These are phyloP conservation scores for Ochropacha duplaris DNA, from an alignment of 2,888 invertebrate genomes.

Conservation along the genomic window DNA sequence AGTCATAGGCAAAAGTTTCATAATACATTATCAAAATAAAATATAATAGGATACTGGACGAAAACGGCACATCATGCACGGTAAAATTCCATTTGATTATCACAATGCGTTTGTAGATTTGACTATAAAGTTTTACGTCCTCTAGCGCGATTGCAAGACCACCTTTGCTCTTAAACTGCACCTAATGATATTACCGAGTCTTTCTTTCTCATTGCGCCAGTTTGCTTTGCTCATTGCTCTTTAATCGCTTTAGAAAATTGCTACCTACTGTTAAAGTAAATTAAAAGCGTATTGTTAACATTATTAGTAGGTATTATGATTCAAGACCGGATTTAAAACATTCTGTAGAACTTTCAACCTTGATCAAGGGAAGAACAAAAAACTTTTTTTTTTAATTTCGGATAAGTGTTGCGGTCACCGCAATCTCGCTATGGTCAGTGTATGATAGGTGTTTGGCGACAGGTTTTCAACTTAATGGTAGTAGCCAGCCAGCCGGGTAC, in stretches of 20 bases:
- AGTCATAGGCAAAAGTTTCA: too few relatives aligned
- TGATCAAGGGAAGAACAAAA: too few relatives aligned
- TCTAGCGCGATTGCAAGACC: constrained; percentile 28
- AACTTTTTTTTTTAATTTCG: too few relatives aligned
- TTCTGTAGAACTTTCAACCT: not conserved
- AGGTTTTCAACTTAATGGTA: too few relatives aligned
- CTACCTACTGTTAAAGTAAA: not conserved
- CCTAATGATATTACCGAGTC: constrained; percentile 36
- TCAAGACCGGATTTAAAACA: too few relatives aligned
- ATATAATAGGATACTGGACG: not conserved
- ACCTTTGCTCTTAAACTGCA: constrained; percentile 33
- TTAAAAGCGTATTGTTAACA: not conserved
- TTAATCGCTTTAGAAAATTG: constrained; percentile 20
- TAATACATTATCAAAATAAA: too few relatives aligned
- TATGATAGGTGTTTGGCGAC: too few relatives aligned
- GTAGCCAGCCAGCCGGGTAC: too few relatives aligned
- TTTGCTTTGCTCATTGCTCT: constrained; percentile 13
- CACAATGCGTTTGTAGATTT: constrained; percentile 14
- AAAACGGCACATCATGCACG: not conserved
- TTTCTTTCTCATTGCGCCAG: constrained; percentile 36
- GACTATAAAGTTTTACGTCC: constrained; percentile 49
- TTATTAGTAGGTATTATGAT: too few relatives aligned
- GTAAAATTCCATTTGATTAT: not conserved
- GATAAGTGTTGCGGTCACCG: too few relatives aligned
- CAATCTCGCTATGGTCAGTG: too few relatives aligned